These are phyloP conservation scores for Oophaga sylvatica DNA, from an alignment of 2,797 vertebrate genomes.

Conservation along the genomic window DNA sequence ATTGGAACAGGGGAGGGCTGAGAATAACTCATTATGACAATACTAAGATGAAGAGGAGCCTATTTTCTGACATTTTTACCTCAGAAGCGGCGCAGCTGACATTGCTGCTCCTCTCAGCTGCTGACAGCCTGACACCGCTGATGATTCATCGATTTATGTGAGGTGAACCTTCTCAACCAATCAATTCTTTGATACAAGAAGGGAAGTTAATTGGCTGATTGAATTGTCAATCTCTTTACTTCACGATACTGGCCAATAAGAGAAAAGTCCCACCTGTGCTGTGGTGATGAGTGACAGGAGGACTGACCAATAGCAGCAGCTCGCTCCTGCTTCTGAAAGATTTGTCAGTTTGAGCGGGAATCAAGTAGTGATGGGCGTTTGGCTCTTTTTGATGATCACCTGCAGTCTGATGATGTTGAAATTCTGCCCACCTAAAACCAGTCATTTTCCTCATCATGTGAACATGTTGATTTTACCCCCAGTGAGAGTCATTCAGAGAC, in stretches of 20 bases:
- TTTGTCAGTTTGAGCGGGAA: slow-evolving; percentile 1
- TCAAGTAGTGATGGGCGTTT: not conserved
- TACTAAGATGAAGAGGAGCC: too few relatives aligned
- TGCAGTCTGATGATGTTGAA: too few relatives aligned
- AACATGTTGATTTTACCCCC: too few relatives aligned
- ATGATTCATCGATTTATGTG: not conserved
- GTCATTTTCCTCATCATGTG: too few relatives aligned
- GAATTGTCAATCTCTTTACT: not conserved
- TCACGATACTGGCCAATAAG: not conserved
- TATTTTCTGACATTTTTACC: too few relatives aligned
- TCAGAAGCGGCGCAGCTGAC: too few relatives aligned
- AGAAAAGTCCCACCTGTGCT: not conserved
- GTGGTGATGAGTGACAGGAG: not conserved
- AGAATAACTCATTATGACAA: too few relatives aligned
- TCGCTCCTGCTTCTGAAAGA: not conserved
- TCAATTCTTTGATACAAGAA: not conserved
- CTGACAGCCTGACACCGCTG: too few relatives aligned
- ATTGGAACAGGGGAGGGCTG: too few relatives aligned
- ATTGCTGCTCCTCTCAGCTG: not conserved
- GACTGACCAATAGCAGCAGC: not conserved
- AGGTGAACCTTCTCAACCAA: not conserved
- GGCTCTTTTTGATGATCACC: too few relatives aligned
- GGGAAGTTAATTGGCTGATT: not conserved
- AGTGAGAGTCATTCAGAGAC: too few relatives aligned
- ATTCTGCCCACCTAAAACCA: too few relatives aligned